Conservation (phyloP, 2,113 vertebrate genomes). For the Garra rufa region DNA sequence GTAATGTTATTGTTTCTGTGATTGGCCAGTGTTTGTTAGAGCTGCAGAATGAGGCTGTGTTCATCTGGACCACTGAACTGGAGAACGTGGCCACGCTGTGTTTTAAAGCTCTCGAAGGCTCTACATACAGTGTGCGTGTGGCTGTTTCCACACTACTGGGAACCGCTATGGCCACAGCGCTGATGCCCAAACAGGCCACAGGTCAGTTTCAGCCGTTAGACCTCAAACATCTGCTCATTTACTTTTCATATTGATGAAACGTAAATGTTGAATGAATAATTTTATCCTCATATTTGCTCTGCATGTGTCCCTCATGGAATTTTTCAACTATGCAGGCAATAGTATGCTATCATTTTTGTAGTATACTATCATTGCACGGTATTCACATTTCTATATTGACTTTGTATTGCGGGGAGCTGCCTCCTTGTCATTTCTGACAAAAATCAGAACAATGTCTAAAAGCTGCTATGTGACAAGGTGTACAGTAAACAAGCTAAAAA, state of each 20-base stretch:
- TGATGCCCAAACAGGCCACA: slow-evolving; percentile 97
- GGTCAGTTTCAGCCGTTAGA: slow-evolving; percentile 71
- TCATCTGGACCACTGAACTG: slow-evolving; percentile 98
- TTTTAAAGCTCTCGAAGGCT: slow-evolving; percentile 96
- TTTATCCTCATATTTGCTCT: no score
- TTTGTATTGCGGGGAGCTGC: no score
- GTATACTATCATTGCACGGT: no score
- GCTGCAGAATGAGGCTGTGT: slow-evolving; percentile 97
- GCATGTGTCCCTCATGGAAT: no score
- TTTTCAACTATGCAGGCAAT: no score
- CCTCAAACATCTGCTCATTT: neutral
- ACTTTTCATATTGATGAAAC: no score
- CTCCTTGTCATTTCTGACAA: no score
- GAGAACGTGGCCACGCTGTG: slow-evolving; percentile 95
- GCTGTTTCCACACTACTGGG: slow-evolving; percentile 95
- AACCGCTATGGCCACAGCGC: slow-evolving; percentile 94
- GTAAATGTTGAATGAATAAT: neutral
- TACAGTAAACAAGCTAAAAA: no score
- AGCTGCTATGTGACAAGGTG: no score
- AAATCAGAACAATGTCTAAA: no score
- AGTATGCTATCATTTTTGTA: no score
- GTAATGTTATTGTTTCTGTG: neutral
- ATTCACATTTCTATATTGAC: no score
- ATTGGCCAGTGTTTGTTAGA: slow-evolving; percentile 88
- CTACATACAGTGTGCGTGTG: slow-evolving; percentile 95